These are phyloP conservation scores for Silurus asotus DNA, from an alignment of 2,113 vertebrate genomes.

Conservation along the genomic window DNA sequence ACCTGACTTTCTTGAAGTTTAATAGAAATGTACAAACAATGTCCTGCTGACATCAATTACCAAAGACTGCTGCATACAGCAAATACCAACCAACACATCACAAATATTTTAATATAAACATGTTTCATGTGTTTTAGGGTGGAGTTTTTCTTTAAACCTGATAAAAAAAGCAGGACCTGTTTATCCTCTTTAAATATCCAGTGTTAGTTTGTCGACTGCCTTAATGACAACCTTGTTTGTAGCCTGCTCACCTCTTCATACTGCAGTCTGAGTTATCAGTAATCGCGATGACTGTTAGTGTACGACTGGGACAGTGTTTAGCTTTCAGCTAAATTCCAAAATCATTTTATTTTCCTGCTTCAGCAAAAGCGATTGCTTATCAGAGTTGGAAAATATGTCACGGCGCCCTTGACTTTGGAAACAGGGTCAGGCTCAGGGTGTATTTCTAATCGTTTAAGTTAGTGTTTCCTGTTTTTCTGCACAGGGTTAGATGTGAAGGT, in stretches of 20 bases:
- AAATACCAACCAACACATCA: neutral
- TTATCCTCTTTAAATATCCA: neutral
- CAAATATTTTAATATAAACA: neutral
- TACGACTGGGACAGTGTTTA: neutral
- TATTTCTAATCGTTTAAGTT: conserved; percentile 38
- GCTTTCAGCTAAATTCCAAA: neutral
- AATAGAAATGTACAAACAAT: neutral
- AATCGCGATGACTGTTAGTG: neutral
- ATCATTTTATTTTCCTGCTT: neutral
- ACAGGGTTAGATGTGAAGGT: conserved; percentile 25
- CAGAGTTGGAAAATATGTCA: conserved; percentile 19
- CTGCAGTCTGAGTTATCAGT: too few relatives aligned
- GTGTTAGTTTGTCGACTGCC: neutral
- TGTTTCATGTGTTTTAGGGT: neutral
- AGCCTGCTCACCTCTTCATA: too few relatives aligned
- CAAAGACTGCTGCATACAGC: neutral
- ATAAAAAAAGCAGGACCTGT: neutral
- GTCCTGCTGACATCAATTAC: neutral
- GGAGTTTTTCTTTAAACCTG: neutral
- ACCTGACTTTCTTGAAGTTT: neutral
- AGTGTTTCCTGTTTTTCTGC: conserved; percentile 60
- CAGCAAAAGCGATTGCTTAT: neutral
- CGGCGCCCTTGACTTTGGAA: neutral
- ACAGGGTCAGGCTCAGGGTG: conserved; percentile 42
- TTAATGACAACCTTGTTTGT: neutral